Conservation (phyloP, 2,888 invertebrate genomes). For the Erynnis tages region DNA sequence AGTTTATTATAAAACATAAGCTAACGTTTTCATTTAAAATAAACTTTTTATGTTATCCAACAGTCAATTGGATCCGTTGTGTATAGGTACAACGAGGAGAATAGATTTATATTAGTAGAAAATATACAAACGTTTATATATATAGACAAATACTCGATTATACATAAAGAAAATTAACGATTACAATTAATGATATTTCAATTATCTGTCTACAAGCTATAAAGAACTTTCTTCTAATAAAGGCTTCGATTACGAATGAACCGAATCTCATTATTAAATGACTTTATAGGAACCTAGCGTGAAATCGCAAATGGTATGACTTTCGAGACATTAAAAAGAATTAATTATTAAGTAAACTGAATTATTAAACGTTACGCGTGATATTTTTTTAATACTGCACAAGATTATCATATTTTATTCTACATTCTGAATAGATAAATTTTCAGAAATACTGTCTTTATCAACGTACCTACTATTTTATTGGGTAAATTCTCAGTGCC, state of each 20-base stretch:
- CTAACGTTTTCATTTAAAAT: too few relatives aligned
- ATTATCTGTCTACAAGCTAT: conserved; percentile 6
- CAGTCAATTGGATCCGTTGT: too few relatives aligned
- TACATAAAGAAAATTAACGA: neutral
- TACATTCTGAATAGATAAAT: too few relatives aligned
- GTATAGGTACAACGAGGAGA: neutral
- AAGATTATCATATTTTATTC: too few relatives aligned
- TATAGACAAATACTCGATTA: too few relatives aligned
- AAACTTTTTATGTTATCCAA: too few relatives aligned
- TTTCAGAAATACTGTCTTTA: neutral
- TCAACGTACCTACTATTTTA: neutral
- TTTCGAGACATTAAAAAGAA: neutral
- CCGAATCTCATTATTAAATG: conserved; percentile 18
- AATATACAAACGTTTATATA: neutral
- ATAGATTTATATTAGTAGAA: too few relatives aligned
- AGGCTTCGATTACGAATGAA: conserved; percentile 27
- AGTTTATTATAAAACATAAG: too few relatives aligned
- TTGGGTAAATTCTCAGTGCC: neutral
- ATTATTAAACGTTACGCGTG: neutral
- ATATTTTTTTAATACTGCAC: too few relatives aligned
- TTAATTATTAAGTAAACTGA: too few relatives aligned
- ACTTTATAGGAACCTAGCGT: neutral
- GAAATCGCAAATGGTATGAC: conserved; percentile 7
- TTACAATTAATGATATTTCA: neutral
- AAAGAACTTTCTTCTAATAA: conserved; percentile 25